Conservation (phyloP, 2,888 invertebrate genomes). For the Amiota minor region DNA sequence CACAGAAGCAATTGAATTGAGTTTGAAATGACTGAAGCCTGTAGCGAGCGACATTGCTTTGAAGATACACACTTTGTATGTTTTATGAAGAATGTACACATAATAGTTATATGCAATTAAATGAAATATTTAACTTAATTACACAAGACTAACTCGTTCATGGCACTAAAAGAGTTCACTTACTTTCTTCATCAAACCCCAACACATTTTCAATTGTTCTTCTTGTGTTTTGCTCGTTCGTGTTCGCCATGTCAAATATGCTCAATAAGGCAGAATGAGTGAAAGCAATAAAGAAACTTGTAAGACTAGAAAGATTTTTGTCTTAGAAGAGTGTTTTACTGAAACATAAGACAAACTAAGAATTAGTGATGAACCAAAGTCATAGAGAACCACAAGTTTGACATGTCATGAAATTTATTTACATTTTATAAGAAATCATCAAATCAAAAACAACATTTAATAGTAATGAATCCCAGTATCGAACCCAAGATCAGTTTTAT, state of each 20-base stretch:
- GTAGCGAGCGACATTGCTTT: not conserved
- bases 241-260: conserved; percentile 59
- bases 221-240: not conserved
- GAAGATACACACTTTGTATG: not conserved
- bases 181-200: conserved; percentile 42
- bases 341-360: too few relatives aligned
- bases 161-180: conserved; percentile 26
- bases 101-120: conserved; percentile 65
- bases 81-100: conserved; percentile 30
- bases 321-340: conserved; percentile 4
- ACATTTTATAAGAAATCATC: too few relatives aligned
- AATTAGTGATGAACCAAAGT: too few relatives aligned
- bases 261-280: conserved; percentile 65
- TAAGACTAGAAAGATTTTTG: conserved; percentile 47
- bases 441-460: too few relatives aligned
- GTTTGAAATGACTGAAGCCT: conserved; percentile 5
- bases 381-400: too few relatives aligned
- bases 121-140: conserved; percentile 71
- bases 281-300: conserved; percentile 60
- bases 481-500: too few relatives aligned
- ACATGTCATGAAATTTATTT: too few relatives aligned
- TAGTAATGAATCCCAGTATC: too few relatives aligned
- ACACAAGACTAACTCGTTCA: conserved; percentile 60
- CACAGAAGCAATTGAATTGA: not conserved
- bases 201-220: not conserved